These are phyloP conservation scores for Ciconia stormi DNA, from an alignment of 2,113 vertebrate species.

Conservation along the genomic window DNA sequence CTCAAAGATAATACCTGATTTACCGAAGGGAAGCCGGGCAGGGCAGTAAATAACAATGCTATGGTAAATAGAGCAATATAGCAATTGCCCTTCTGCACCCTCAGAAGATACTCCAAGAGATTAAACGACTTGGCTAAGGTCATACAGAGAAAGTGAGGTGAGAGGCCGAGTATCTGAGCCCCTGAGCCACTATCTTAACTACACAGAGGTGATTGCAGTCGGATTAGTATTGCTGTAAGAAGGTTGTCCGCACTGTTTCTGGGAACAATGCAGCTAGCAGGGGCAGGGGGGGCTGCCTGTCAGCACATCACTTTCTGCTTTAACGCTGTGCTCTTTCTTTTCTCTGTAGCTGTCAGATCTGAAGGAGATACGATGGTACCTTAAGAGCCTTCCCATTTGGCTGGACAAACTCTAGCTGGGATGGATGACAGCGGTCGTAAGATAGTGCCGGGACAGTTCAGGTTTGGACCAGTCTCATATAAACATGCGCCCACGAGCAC, in stretches of 20 bases:
- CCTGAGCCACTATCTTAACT: background rate
- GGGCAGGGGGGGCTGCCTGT: background rate
- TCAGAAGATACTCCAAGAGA: background rate
- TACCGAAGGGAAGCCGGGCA: background rate
- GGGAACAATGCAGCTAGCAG: background rate
- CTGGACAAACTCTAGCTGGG: background rate
- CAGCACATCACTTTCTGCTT: background rate
- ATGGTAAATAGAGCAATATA: background rate
- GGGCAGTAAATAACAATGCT: background rate
- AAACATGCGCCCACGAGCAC: rapidly evolving
- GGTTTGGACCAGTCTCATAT: background rate
- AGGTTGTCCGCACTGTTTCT: background rate
- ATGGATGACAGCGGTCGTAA: background rate
- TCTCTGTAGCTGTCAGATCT: background rate
- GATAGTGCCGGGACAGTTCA: rapidly evolving
- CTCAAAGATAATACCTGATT: background rate
- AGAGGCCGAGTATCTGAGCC: background rate
- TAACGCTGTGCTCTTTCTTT: background rate
- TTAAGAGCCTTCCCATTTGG: background rate
- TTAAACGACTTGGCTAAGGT: background rate
- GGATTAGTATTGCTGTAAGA: background rate
- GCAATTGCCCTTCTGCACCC: background rate
- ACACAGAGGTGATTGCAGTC: background rate
- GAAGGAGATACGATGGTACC: background rate
- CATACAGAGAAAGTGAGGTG: background rate